Base-by-base conservation (phyloP, 2,888 invertebrate species). In the Imbricaverruca yamaguchii region DNA sequence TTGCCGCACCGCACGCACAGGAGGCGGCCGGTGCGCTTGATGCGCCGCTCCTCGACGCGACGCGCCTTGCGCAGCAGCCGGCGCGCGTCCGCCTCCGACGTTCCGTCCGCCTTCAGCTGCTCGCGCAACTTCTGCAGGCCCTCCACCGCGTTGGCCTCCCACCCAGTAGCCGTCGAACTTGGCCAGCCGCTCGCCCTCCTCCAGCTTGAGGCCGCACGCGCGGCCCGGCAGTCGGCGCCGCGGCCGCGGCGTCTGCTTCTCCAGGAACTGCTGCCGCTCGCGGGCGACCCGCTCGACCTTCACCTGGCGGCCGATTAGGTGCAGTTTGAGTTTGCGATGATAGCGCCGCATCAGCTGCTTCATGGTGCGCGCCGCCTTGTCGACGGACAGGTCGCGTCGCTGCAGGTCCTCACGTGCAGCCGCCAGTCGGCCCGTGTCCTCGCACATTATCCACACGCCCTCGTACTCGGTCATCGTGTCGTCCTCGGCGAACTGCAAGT, bases 161-260 rank as follows among this genome's bases (percentile, higher is more conserved):
- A 77, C 77, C 77, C 77, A 77, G 77, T 55, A 77, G 77, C 77
- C 77, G 77, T 77, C 77, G 77, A 77, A 77, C 8, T 25, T n/a
- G 9, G 55, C 77, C 21, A 77, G 53, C 53, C 13, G 53, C 11
- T 55, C 56, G 21, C n/a, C 55, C 56, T 77, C 77, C 21, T 55
- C 12, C 77, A 77, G 77, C 12, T 13, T 18, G 56, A 77, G 77
- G n/a, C 77, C 77, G 56, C 77, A 77, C 12, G 55, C 56, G 21
- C 56, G 53, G 77, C 55, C 77, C 8, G 77, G 77, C 53, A 77
- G 55, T 8, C 77, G 55, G 9, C 56, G 53, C 12, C 77, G 77
- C 21, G 12, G 23, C n/a, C 77, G 77, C 77, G 77, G 77, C 55
- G 55, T 55, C n/a, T 21, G n/a, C n/a, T 56, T 55, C 55, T 11